These are phyloP conservation scores for honey bee (Apis mellifera) DNA, from an alignment of 1,140 invertebrate species.

Conservation along the genomic window Amel_HAv3.1 CM009931.2:11786501-11787000, in stretches of 20 bases:
- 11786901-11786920: conserved; percentile 45
- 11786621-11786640: too few relatives aligned
- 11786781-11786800: not conserved
- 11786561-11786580: not conserved
- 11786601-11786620: too few relatives aligned
- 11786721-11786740: too few relatives aligned
- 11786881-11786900: conserved; percentile 37
- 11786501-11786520: conserved; percentile 63
- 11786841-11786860: conserved; percentile 32
- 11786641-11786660: too few relatives aligned
- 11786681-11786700: too few relatives aligned
- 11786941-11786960: conserved; percentile 38
- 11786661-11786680: too few relatives aligned
- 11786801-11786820: not conserved
- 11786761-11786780: not conserved
- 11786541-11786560: conserved; percentile 62
- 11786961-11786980: conserved; percentile 32
- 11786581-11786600: not conserved
- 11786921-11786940: conserved; percentile 34
- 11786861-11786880: not conserved
- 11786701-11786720: too few relatives aligned
- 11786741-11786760: not conserved
- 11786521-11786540: conserved; percentile 51
- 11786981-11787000: conserved; percentile 17
- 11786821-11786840: conserved; percentile 12